Evolutionary conservation across 2,888 invertebrate species (phyloP).

Genomic region (Chouioia cunea): DNA sequence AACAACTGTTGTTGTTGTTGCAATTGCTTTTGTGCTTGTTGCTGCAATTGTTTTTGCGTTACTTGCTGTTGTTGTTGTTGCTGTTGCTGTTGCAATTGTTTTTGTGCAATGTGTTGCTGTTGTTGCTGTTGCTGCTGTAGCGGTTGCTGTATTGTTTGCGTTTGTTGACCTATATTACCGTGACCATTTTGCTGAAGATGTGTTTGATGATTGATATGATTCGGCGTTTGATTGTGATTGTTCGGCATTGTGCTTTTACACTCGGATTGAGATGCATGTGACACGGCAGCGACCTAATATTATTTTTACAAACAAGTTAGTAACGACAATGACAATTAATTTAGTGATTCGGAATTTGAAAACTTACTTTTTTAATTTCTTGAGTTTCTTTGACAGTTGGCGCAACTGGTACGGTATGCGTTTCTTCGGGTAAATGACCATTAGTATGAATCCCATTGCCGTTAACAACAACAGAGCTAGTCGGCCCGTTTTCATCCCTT

Average conservation of each 20-base stretch:
- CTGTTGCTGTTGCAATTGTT: conserved; percentile 37
- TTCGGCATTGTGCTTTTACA: conserved; percentile 8
- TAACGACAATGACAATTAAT: no score
- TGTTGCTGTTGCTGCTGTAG: conserved; percentile 4
- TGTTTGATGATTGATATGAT: conserved; percentile 14
- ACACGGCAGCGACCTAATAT: conserved; percentile 7
- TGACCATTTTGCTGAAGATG: conserved; percentile 48
- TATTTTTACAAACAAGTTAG: no score
- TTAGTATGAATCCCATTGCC: conserved; percentile 17
- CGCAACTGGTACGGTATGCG: neutral
- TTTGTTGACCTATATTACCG: conserved; percentile 49
- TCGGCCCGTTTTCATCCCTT: conserved; percentile 71
- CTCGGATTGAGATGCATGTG: conserved; percentile 13
- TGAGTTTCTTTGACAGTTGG: conserved; percentile 27
- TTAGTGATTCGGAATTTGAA: neutral
- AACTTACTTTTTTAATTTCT: conserved; percentile 36
- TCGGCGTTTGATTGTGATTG: conserved; percentile 9
- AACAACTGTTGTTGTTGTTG: conserved; percentile 52
- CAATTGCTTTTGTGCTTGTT: conserved; percentile 3
- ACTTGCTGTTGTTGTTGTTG: conserved; percentile 55
- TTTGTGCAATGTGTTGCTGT: neutral
- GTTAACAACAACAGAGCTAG: conserved; percentile 51
- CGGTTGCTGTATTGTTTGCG: neutral
- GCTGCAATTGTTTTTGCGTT: conserved; percentile 45
- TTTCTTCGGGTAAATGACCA: conserved; percentile 7